phyloP scores from a whole-genome alignment of 1,140 invertebrate genomes.

The Apolygus lucorum region DNA sequence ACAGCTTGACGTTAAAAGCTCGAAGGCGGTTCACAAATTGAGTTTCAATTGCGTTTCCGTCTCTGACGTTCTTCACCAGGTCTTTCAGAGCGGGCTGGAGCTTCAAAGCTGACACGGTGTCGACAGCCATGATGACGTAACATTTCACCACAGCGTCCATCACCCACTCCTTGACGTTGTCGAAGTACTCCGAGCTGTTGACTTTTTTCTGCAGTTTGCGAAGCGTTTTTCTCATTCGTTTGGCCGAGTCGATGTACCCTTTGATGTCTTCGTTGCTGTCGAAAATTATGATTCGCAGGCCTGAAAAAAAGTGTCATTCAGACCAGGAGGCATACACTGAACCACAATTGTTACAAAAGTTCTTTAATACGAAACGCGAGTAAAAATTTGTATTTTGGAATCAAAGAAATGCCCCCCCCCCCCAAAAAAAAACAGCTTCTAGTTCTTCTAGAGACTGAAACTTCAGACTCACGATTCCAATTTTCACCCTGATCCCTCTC shows the following conservation, averaged over 20 bases:
- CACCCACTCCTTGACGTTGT: slow-evolving; percentile 1
- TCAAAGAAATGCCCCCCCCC: too few relatives aligned
- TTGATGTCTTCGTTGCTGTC: neutral
- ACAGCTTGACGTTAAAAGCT: neutral
- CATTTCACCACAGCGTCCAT: slow-evolving; percentile 1
- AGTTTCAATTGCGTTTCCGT: slow-evolving; percentile 2
- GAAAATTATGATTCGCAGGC: neutral
- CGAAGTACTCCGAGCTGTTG: neutral
- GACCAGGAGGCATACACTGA: too few relatives aligned
- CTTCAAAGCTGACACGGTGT: neutral
- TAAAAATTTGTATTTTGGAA: too few relatives aligned
- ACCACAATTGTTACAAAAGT: too few relatives aligned
- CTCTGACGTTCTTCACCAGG: neutral
- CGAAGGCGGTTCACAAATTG: slow-evolving; percentile 7
- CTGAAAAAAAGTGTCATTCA: neutral
- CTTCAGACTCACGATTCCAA: too few relatives aligned
- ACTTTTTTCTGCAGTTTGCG: neutral
- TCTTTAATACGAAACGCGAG: too few relatives aligned
- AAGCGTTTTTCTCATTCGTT: neutral
- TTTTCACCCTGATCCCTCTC: too few relatives aligned
- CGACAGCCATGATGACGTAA: neutral
- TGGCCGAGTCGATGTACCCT: neutral
- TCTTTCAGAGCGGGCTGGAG: neutral
- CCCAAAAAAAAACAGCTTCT: too few relatives aligned
- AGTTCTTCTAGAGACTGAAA: too few relatives aligned